Percentiles rank a stretch among this genome's conserved stretches.
Evolutionary conservation across 2,113 vertebrate species (phyloP).

Genomic region (Rhinichthys klamathensis): DNA sequence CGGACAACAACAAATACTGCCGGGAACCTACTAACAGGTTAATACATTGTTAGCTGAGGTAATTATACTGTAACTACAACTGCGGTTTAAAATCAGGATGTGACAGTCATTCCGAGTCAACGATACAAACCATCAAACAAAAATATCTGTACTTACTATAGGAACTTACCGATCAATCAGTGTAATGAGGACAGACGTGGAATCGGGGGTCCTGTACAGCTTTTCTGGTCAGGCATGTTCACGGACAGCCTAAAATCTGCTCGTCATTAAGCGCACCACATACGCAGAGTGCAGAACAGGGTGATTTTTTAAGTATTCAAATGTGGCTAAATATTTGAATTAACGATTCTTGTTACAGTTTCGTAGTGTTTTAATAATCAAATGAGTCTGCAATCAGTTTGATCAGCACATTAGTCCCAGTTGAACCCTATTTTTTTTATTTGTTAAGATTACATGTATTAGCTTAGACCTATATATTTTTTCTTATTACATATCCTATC

Average conservation of each 20-base stretch:
- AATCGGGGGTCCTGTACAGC: neutral
- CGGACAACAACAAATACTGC: neutral
- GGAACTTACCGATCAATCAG: neutral
- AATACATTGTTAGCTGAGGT: neutral
- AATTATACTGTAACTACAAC: neutral
- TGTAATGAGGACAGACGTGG: neutral
- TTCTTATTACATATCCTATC: neutral
- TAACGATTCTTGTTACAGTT: too few species aligned
- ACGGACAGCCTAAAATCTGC: conserved; percentile 57
- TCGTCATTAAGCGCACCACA: conserved; percentile 17
- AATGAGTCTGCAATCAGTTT: too few species aligned
- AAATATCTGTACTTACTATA: too few species aligned
- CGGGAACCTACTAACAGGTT: neutral
- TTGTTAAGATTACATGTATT: neutral
- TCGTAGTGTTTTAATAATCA: too few species aligned
- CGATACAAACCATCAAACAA: neutral
- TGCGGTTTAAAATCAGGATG: neutral
- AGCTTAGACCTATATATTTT: neutral
- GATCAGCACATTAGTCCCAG: too few species aligned
- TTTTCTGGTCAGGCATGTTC: conserved; percentile 70
- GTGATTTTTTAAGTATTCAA: too few species aligned
- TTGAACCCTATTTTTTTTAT: too few species aligned
- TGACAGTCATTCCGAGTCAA: neutral
- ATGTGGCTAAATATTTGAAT: too few species aligned
- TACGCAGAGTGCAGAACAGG: neutral